Conservation (phyloP, 1,140 invertebrate species). For the Macrobrachium rosenbergii region DNA sequence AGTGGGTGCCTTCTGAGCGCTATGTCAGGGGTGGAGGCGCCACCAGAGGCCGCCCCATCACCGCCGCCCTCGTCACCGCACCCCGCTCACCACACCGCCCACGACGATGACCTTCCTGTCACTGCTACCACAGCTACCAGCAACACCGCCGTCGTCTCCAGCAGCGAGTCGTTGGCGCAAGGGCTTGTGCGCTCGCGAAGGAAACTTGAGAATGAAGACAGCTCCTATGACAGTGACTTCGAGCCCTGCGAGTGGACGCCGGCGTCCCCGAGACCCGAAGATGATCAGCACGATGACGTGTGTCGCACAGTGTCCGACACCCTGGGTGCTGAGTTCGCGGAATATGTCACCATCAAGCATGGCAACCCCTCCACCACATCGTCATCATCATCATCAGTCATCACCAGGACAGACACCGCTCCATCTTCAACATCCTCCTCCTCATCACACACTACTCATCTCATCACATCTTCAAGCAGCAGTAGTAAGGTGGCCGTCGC, state of each 20-base stretch:
- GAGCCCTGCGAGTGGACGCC: constrained; percentile 76
- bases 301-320: constrained; percentile 86
- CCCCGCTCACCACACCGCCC: neutral
- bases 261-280: constrained; percentile 42
- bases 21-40: constrained; percentile 48
- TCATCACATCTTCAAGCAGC: neutral
- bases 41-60: constrained; percentile 29
- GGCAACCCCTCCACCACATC: neutral
- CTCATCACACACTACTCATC: neutral
- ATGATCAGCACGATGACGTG: constrained; percentile 78
- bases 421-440: neutral
- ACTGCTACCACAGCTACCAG: neutral
- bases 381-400: neutral
- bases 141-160: neutral
- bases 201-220: constrained; percentile 78
- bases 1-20: constrained; percentile 30
- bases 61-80: constrained; percentile 19
- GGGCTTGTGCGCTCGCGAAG: constrained; percentile 29
- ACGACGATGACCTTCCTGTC: neutral
- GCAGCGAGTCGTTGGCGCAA: neutral
- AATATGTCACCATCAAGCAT: constrained; percentile 77
- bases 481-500: neutral
- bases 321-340: constrained; percentile 85
- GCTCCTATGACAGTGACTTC: constrained; percentile 89
- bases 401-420: neutral